These are phyloP conservation scores for Centrocercus urophasianus DNA, from an alignment of 2,113 vertebrate genomes.

Conservation along the genomic window DNA sequence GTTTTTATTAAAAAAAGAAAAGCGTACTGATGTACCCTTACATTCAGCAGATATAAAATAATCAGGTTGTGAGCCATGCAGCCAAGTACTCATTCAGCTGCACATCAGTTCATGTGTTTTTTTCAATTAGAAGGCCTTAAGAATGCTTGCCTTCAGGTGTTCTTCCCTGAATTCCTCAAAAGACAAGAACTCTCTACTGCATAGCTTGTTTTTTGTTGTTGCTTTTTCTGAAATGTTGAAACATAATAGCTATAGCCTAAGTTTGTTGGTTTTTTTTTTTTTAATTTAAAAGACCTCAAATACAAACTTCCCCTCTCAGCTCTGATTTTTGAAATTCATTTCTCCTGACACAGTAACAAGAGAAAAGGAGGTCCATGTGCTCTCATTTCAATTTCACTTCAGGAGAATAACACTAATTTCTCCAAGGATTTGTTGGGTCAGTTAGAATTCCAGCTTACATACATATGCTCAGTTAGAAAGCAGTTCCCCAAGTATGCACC, in stretches of 20 bases:
- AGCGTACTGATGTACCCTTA: background rate
- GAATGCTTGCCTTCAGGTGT: slow-evolving; percentile 41
- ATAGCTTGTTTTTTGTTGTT: background rate
- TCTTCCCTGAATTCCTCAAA: slow-evolving; percentile 20
- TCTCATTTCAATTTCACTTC: background rate
- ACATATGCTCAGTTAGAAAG: background rate
- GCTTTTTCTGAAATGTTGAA: background rate
- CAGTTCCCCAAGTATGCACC: rapidly evolving
- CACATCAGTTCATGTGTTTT: no score
- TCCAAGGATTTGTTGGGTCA: background rate
- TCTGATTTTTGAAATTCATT: background rate
- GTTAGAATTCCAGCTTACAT: background rate
- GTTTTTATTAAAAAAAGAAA: background rate
- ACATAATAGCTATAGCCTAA: slow-evolving; percentile 28
- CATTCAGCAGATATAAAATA: background rate
- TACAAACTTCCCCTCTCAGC: background rate
- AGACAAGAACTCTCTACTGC: slow-evolving; percentile 18
- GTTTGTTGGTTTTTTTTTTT: background rate
- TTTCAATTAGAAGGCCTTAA: background rate
- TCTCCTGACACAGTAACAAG: background rate
- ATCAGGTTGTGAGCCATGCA: background rate
- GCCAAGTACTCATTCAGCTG: background rate
- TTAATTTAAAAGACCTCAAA: background rate
- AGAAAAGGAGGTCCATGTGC: background rate
- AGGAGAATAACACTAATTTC: background rate